Conservation (phyloP, 2,888 invertebrate species). For the Xestia xanthographa region DNA sequence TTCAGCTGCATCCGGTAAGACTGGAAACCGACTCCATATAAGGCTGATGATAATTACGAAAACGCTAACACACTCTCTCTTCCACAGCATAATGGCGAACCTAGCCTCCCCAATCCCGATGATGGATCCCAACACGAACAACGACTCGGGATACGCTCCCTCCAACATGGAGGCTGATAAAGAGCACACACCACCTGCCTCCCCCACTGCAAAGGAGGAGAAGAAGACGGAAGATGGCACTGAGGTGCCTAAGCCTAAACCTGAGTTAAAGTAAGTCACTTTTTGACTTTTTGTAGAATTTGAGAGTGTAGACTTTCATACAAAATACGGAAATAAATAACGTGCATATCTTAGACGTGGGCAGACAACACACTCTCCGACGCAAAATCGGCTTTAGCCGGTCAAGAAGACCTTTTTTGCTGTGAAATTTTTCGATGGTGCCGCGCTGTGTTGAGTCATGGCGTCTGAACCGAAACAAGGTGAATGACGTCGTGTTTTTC, state of each 20-base stretch:
- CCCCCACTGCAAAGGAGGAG: constrained; percentile 77
- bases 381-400: not conserved
- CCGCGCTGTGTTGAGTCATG: too few relatives aligned
- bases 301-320: not conserved
- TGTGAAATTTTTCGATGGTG: not conserved
- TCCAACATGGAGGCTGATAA: constrained; percentile 91
- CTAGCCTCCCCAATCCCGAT: constrained; percentile 91
- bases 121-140: constrained; percentile 95
- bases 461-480: too few relatives aligned
- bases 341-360: too few relatives aligned
- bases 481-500: too few relatives aligned
- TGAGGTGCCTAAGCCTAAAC: constrained; percentile 78
- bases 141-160: constrained; percentile 95
- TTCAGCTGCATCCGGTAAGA: not conserved
- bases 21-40: not conserved
- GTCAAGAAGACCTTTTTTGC: not conserved
- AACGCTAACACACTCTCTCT: not conserved
- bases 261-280: constrained; percentile 85
- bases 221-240: constrained; percentile 73
- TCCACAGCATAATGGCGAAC: constrained; percentile 86
- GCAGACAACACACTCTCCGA: too few relatives aligned
- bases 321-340: too few relatives aligned
- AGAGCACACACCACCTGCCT: constrained; percentile 91
- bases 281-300: not conserved
- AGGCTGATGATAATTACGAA: not conserved